Evolutionary conservation across 2,888 invertebrate genomes (phyloP), one percentile per base, ranked within the genome.

Genomic region (Chorisops tibialis): DNA sequence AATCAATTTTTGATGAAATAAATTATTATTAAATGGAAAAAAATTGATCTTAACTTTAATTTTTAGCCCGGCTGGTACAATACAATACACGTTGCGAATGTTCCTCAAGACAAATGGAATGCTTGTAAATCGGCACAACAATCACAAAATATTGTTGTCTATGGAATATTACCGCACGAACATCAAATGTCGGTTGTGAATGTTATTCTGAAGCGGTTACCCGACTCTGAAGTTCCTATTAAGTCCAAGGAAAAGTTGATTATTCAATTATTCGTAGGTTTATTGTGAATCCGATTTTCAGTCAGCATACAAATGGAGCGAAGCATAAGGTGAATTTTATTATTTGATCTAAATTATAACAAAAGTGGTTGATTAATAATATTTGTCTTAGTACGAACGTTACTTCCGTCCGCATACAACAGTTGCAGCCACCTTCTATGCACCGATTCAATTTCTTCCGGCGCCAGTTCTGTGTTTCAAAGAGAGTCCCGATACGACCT

Each of bases 171-270:
- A 19, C 88, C 90, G 0, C 91, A 97, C 72, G 99, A 99, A 75
- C 93, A 96, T 69, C 94, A 94, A 80, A 96, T 98, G 93, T 94
- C 96, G 0, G 83, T 97, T 0, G 78, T 96, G 72, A 96, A 98
- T 77, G 83, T 93, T 7, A 87, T 91, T 0, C 77, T 99, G 14
- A 91, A 91, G 75, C 84, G 93, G 11, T 85, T 87, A 0, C 83
- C 83, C 0, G 82, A 82, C 54, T 85, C 83, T 37, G 82, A 83
- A n/a, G 83, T 87, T 37, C 90, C 95, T 0, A 88, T 98, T 50
- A 89, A 91, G 77, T 93, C 96, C 18, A 98, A 98, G 73, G 93
- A 96, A 71, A 82, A 86, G 67, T 80, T 99, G 30, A 85, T 98
- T 62, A 91, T 99, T 75, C 98, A 99, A 80, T 91, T 95, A 97